Evolutionary conservation across 1,140 invertebrate genomes (phyloP).

Genomic region (Eufriesea mexicana): DNA sequence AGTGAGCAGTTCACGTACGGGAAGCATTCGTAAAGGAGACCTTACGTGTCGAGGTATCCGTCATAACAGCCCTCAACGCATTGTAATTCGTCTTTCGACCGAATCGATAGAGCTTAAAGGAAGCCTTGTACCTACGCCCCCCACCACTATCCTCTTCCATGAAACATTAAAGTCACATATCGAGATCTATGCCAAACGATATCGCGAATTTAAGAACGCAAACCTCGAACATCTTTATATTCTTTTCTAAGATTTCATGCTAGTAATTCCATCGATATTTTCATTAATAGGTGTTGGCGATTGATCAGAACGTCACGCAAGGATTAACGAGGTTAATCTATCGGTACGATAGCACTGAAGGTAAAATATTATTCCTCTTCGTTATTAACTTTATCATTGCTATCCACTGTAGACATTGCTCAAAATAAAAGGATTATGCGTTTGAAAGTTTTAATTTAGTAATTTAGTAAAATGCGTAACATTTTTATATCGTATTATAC

Average conservation of each 20-base stretch:
- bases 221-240: neutral
- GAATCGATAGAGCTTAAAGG: conserved; percentile 68
- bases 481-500: too few species aligned
- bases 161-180: conserved; percentile 38
- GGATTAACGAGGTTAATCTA: neutral
- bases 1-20: neutral
- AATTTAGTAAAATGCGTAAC: too few species aligned
- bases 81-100: conserved; percentile 54
- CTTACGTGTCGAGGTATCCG: conserved; percentile 44
- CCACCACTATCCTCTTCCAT: conserved; percentile 17
- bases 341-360: neutral
- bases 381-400: neutral
- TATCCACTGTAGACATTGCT: neutral
- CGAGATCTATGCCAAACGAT: conserved; percentile 52
- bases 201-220: conserved; percentile 21
- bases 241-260: too few species aligned
- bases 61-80: conserved; percentile 41
- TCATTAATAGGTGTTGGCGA: neutral
- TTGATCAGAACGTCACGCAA: neutral
- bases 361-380: neutral
- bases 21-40: conserved; percentile 16
- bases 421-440: neutral
- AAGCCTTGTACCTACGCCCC: conserved; percentile 54
- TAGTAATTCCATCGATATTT: neutral
- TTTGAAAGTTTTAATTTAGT: too few species aligned